Conservation (phyloP, 1,140 invertebrate genomes). For the Ephestia elutella region DNA sequence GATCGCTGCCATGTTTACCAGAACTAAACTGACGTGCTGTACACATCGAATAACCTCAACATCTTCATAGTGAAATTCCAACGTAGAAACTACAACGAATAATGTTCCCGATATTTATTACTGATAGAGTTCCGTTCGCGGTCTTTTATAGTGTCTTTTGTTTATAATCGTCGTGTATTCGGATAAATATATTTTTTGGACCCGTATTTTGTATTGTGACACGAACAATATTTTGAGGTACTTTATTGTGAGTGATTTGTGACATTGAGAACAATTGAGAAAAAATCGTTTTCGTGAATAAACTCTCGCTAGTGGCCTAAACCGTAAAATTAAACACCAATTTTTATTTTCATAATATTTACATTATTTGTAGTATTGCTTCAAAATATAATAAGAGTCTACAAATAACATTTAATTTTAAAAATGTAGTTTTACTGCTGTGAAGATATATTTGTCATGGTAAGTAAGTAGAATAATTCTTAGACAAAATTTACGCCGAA, state of each 20-base stretch:
- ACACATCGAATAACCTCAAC: conserved; percentile 70
- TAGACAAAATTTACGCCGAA: no score
- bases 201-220: background rate
- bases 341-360: conserved; percentile 1
- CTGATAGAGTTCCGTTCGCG: conserved; percentile 14
- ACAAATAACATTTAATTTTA: no score
- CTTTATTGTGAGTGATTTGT: background rate
- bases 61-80: conserved; percentile 14
- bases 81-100: conserved; percentile 59
- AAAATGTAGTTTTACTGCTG: no score
- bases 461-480: no score
- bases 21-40: conserved; percentile 63
- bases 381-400: no score
- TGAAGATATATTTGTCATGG: no score
- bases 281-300: background rate
- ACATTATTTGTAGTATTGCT: background rate
- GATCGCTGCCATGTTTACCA: conserved; percentile 70
- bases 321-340: background rate
- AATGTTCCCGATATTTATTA: conserved; percentile 10
- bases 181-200: background rate
- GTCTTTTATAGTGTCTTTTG: conserved; percentile 12
- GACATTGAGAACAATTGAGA: background rate
- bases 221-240: background rate
- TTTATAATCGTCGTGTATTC: conserved; percentile 1
- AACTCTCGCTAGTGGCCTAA: background rate